Base-by-base conservation (phyloP, 1,140 invertebrate species). In the Laupala kohalensis region DNA sequence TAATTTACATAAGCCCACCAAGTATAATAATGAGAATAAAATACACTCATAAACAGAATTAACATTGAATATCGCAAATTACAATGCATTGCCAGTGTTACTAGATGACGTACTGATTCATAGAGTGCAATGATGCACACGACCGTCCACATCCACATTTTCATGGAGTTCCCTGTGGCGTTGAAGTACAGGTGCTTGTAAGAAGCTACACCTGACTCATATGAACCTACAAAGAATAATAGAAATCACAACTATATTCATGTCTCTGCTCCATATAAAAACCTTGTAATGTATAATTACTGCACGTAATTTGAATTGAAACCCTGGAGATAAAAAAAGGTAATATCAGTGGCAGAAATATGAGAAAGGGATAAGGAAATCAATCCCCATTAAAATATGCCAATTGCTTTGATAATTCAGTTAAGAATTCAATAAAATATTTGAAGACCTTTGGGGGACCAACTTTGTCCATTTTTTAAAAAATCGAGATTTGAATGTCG, bases 151-250 rank as follows among this genome's bases (percentile, higher is more conserved):
- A 86, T 79, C 91, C 92, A 94, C 76, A 93, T 93, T 81, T 92
- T 90, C 68, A 89, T 81, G 5, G 86, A 88, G 73, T 91, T 90
- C 62, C 81, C 78, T 4, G 91, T 93, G 25, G 88, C 86, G 77
- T 94, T 93, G 80, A 94, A 93, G 78, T 93, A 94, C 77, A 93
- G 85, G 77, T 93, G 91, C 78, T 93, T 92, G 78, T 92, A 92
- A 12, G 86, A 85, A 64, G 87, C 86, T 71, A 90, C 83, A 24
- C 88, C 88, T 64, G 87, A 86, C 80, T 93, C 91, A 77, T 93
- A 93, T 15, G 87, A 85, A 65, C 90, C 89, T 86, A 70, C 74
- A 68, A 68, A 27, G 29, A 4, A 68, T 26, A 66, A 68, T 68
- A 27, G 12, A 6, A 68, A 19, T 29, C 0, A 28, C 83, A 83